Evolutionary conservation across 2,888 invertebrate genomes (phyloP).

Genomic region (Metellina segmentata): DNA sequence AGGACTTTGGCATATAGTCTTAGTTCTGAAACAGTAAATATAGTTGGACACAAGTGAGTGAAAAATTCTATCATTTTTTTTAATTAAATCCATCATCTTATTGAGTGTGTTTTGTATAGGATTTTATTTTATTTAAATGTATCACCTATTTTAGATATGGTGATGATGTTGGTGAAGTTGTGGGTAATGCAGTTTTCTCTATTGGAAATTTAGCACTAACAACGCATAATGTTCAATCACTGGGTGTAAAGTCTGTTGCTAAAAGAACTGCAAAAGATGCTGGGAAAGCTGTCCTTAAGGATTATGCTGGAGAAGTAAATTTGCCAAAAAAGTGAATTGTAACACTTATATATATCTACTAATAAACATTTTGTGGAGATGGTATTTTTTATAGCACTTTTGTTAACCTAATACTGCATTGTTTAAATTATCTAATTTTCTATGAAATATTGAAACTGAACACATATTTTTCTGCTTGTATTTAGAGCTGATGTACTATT

Average conservation of each 20-base stretch:
- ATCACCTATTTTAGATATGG: constrained; percentile 85
- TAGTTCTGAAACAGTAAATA: constrained; percentile 87
- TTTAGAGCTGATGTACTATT: too few relatives aligned
- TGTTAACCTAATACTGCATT: too few relatives aligned
- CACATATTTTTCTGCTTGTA: too few relatives aligned
- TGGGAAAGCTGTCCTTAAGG: constrained; percentile 81
- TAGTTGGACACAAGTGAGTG: constrained; percentile 87
- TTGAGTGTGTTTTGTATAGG: not conserved
- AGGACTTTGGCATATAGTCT: constrained; percentile 84
- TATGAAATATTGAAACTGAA: too few relatives aligned
- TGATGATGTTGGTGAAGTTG: constrained; percentile 85
- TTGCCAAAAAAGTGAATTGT: constrained; percentile 20
- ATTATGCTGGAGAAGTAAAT: constrained; percentile 66
- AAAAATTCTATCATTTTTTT: not conserved
- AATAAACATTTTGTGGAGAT: too few relatives aligned
- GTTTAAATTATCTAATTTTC: too few relatives aligned
- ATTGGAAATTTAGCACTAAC: constrained; percentile 87
- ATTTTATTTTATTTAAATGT: not conserved
- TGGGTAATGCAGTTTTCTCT: constrained; percentile 86
- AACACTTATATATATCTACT: too few relatives aligned
- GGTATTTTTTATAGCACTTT: too few relatives aligned
- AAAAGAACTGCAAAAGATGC: constrained; percentile 85
- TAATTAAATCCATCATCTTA: not conserved
- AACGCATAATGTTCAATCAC: constrained; percentile 85
- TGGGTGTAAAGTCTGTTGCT: constrained; percentile 86